These are phyloP conservation scores for Isichthys henryi DNA, from an alignment of 2,113 vertebrate genomes.

Conservation along the genomic window DNA sequence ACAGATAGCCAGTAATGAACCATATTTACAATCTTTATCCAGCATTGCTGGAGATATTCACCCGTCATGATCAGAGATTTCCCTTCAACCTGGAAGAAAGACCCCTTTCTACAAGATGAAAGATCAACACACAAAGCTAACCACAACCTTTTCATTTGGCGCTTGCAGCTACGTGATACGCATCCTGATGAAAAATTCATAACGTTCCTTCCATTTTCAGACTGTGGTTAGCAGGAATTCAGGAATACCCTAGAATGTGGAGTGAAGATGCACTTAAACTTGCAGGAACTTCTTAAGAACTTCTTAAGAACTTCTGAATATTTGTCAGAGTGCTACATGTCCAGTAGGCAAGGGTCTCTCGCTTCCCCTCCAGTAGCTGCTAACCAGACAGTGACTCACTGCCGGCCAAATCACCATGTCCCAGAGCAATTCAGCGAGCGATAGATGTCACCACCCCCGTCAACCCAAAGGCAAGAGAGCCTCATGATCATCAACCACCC, in stretches of 20 bases:
- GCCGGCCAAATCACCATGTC: neutral
- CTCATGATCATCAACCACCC: neutral
- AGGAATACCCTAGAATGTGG: neutral
- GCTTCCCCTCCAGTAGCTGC: constrained; percentile 8
- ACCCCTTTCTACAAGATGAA: neutral
- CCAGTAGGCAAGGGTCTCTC: neutral
- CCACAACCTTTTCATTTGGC: neutral
- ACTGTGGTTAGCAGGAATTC: neutral
- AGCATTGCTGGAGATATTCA: neutral
- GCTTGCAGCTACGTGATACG: neutral
- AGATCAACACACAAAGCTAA: neutral
- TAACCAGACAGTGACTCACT: constrained; percentile 16
- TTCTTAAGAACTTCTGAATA: neutral
- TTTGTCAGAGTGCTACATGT: neutral
- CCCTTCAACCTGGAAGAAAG: neutral
- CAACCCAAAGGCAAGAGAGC: neutral
- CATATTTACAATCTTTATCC: neutral
- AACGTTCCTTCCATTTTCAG: neutral
- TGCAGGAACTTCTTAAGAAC: neutral
- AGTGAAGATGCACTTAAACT: constrained; percentile 15
- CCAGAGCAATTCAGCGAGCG: neutral
- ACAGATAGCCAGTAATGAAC: neutral
- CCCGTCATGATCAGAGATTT: neutral
- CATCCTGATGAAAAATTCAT: constrained; percentile 2
- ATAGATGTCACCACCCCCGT: neutral